These are phyloP conservation scores for Drosophila kohkoa DNA, from an alignment of 1,140 invertebrate species.

Conservation along the genomic window DNA sequence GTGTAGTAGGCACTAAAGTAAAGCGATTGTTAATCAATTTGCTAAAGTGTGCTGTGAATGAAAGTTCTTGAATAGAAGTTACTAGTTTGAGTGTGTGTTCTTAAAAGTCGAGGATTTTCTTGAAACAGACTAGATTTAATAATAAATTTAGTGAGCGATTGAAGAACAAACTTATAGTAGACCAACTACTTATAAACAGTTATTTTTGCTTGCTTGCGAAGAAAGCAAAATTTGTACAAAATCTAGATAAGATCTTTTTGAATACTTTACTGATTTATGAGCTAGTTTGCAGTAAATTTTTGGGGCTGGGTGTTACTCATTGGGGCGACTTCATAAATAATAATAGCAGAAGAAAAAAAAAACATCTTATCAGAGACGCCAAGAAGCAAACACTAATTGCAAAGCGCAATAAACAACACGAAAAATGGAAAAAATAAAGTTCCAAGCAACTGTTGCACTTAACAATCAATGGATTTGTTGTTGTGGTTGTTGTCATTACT, in stretches of 20 bases:
- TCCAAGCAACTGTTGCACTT: conserved; percentile 20
- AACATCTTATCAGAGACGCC: conserved; percentile 4
- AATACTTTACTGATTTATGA: neutral
- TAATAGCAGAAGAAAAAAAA: neutral
- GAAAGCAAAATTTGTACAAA: too few relatives aligned
- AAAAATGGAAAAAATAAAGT: conserved; percentile 15
- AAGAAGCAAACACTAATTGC: conserved; percentile 35
- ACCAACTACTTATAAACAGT: too few relatives aligned
- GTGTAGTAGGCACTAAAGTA: neutral
- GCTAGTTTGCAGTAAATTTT: neutral
- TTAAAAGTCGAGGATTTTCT: too few relatives aligned
- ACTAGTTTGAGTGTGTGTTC: too few relatives aligned
- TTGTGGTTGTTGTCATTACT: conserved; percentile 2
- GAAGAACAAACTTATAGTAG: too few relatives aligned
- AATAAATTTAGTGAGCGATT: too few relatives aligned
- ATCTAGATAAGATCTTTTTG: neutral
- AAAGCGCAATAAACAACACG: conserved; percentile 34
- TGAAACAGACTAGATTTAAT: too few relatives aligned
- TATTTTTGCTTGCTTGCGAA: too few relatives aligned
- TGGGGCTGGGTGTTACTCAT: neutral
- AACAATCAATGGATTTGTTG: conserved; percentile 12
- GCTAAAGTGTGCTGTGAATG: neutral
- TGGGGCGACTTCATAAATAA: conserved; percentile 31
- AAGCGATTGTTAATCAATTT: neutral
- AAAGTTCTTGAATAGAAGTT: neutral